Evolutionary conservation across 2,888 invertebrate genomes (phyloP).

Genomic region (Ariolimax columbianus): DNA sequence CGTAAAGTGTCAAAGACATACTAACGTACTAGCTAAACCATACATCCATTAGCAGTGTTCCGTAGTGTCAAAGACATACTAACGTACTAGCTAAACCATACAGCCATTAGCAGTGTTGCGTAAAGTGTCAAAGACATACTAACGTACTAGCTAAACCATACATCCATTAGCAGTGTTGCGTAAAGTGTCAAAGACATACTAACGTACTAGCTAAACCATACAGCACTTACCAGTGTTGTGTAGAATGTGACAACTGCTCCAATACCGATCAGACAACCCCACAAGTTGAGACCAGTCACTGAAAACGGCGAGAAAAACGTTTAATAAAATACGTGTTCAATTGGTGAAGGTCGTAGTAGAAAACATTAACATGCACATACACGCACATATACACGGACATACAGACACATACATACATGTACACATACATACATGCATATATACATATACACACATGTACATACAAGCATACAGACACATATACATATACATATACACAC

Average conservation of each 20-base stretch:
- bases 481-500: too few species aligned
- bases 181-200: too few species aligned
- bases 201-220: not conserved
- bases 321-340: not conserved
- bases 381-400: not conserved
- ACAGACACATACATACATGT: not conserved
- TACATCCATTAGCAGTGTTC: too few species aligned
- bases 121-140: too few species aligned
- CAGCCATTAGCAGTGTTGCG: too few species aligned
- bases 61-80: too few species aligned
- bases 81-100: too few species aligned
- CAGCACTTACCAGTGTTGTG: slow-evolving; percentile 29
- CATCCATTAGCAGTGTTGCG: too few species aligned
- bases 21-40: too few species aligned
- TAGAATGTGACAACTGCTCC: slow-evolving; percentile 39
- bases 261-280: slow-evolving; percentile 30
- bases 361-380: not conserved
- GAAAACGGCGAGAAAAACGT: not conserved
- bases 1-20: too few species aligned
- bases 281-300: slow-evolving; percentile 45
- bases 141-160: too few species aligned
- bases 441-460: not conserved
- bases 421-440: not conserved
- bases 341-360: not conserved
- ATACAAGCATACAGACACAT: not conserved